Evolutionary conservation across 2,113 vertebrate genomes (phyloP).

Genomic region (Gopherus flavomarginatus): DNA sequence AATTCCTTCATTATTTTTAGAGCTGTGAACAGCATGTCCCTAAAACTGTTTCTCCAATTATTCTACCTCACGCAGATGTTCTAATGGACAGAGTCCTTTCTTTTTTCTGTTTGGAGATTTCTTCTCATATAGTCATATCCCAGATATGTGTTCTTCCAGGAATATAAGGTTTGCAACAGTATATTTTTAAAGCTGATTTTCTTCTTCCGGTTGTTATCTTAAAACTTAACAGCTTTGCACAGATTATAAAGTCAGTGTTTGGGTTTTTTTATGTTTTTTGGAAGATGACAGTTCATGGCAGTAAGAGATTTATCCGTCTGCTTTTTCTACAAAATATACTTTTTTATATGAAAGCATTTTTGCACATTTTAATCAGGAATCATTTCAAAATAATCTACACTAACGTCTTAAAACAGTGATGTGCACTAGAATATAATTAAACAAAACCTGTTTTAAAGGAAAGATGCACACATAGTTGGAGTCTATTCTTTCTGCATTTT

Average conservation of each 20-base stretch:
- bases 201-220: conserved; percentile 53
- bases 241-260: conserved; percentile 41
- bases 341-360: neutral
- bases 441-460: neutral
- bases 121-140: neutral
- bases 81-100: neutral
- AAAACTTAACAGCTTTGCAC: conserved; percentile 45
- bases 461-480: neutral
- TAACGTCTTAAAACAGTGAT: neutral
- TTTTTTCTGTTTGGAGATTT: neutral
- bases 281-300: conserved; percentile 34
- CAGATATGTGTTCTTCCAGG: neutral
- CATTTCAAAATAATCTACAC: neutral
- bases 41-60: neutral
- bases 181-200: conserved; percentile 44
- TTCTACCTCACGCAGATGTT: neutral
- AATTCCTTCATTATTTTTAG: conserved; percentile 28
- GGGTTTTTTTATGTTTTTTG: neutral
- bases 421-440: neutral
- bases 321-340: conserved; percentile 27
- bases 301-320: conserved; percentile 45
- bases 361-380: neutral
- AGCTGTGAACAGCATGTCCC: conserved; percentile 19
- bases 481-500: neutral
- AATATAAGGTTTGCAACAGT: neutral